Evolutionary conservation across 2,888 invertebrate genomes (phyloP).

Genomic region (Thysanoteuthis rhombus): DNA sequence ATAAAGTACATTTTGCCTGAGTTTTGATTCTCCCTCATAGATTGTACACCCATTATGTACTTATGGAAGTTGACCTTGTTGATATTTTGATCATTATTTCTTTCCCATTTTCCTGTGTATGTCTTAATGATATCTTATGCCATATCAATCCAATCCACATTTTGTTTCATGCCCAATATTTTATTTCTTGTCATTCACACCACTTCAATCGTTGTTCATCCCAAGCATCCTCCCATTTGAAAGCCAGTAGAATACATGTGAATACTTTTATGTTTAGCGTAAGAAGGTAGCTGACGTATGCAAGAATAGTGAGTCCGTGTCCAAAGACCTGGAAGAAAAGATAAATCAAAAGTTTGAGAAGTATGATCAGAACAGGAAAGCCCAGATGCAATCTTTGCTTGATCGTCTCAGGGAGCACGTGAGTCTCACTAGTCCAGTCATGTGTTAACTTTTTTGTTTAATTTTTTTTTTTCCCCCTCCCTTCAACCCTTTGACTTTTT

Average conservation of each 20-base stretch:
- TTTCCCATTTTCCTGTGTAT: too few species aligned
- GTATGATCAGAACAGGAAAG: slow-evolving; percentile 89
- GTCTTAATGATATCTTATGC: too few species aligned
- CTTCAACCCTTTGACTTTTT: slow-evolving; percentile 12
- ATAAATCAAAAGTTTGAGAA: slow-evolving; percentile 84
- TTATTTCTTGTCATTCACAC: too few species aligned
- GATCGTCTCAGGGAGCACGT: slow-evolving; percentile 70
- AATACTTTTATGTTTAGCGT: slow-evolving; percentile 32
- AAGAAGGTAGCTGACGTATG: slow-evolving; percentile 57
- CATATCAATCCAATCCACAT: too few species aligned
- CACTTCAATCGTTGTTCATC: too few species aligned
- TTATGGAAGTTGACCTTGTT: too few species aligned
- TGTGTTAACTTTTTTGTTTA: background rate
- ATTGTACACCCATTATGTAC: too few species aligned
- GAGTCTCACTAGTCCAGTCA: slow-evolving; percentile 43
- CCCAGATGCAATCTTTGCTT: slow-evolving; percentile 87
- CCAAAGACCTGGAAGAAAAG: slow-evolving; percentile 56
- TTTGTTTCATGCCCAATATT: too few species aligned
- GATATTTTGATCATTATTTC: too few species aligned
- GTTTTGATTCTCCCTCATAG: too few species aligned
- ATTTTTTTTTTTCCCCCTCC: slow-evolving; percentile 15
- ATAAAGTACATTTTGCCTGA: too few species aligned
- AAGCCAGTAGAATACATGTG: slow-evolving; percentile 23
- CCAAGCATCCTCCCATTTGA: too few species aligned
- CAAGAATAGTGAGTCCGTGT: slow-evolving; percentile 55